A percentile compares a stretch with the other conserved stretches of the same genome.
Evolutionary conservation across 2,113 vertebrate species (phyloP).

Genomic region (Anser cygnoides): DNA sequence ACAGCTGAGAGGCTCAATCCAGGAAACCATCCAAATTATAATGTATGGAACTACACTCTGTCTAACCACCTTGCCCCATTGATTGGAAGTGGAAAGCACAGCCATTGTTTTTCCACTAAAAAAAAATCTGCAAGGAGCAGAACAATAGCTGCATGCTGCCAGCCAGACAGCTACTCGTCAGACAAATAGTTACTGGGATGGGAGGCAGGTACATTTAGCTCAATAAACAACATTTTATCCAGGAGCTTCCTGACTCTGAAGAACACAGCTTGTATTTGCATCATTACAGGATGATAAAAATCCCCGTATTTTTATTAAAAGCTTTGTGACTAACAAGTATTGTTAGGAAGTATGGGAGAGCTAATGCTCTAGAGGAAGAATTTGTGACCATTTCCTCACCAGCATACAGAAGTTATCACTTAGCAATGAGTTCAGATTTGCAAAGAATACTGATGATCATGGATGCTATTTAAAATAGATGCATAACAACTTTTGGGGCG

Average conservation of each 20-base stretch:
- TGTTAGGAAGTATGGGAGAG: not conserved
- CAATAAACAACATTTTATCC: not conserved
- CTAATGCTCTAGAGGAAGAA: not conserved
- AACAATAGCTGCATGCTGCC: not conserved
- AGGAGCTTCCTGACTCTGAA: not conserved
- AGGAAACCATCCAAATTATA: not conserved
- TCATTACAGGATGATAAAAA: not conserved
- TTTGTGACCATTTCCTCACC: not conserved
- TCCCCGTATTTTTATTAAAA: slow-evolving; percentile 3
- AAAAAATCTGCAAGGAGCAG: not conserved
- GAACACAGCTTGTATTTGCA: not conserved
- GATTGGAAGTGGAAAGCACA: not conserved
- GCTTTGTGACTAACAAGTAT: not conserved
- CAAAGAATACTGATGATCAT: not conserved
- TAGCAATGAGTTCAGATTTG: not conserved
- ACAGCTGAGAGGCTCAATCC: not conserved
- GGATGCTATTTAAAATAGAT: not conserved
- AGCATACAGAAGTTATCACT: not conserved
- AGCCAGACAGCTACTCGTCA: not conserved
- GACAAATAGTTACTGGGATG: not conserved
- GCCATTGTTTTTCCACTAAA: rapidly evolving
- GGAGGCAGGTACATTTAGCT: not conserved
- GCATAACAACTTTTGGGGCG: not conserved
- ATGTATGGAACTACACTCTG: not conserved
- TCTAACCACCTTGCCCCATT: not conserved